Evolutionary conservation across 2,113 vertebrate genomes (phyloP).

Genomic region (Oryzias celebensis): DNA sequence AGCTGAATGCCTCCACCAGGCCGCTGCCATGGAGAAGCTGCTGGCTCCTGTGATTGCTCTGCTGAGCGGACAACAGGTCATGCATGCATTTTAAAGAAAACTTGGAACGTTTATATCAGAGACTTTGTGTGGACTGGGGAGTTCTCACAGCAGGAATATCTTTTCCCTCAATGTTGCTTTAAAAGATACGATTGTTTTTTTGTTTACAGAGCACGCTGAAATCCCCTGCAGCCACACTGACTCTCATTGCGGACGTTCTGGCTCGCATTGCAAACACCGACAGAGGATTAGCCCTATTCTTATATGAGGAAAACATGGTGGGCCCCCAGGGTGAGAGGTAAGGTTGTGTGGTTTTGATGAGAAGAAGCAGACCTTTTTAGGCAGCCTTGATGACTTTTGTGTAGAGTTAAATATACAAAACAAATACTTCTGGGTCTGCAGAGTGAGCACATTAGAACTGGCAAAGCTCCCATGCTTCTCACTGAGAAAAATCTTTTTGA

Average conservation of each 20-base stretch:
- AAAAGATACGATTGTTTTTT: conserved; percentile 1
- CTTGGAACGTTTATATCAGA: background rate
- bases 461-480: too few species aligned
- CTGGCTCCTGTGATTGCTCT: conserved; percentile 82
- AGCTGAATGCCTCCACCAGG: conserved; percentile 81
- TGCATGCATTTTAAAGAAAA: background rate
- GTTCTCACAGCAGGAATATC: too few species aligned
- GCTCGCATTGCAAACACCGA: conserved; percentile 86
- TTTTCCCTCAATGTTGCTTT: too few species aligned
- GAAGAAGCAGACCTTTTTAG: conserved; percentile 22
- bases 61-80: conserved; percentile 83
- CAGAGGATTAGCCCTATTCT: conserved; percentile 85
- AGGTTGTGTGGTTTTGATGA: conserved; percentile 25
- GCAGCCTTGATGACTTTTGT: background rate
- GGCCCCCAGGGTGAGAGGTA: conserved; percentile 78
- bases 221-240: conserved; percentile 81
- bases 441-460: conserved; percentile 15
- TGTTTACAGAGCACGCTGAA: conserved; percentile 75
- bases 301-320: conserved; percentile 82
- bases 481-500: too few species aligned
- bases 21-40: conserved; percentile 79
- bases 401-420: conserved; percentile 15
- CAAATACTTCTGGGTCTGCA: conserved; percentile 23
- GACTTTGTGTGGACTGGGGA: background rate
- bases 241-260: conserved; percentile 86